phyloP scores from a whole-genome alignment of 2,797 vertebrate species.

The Syndactyla subalaris region DNA sequence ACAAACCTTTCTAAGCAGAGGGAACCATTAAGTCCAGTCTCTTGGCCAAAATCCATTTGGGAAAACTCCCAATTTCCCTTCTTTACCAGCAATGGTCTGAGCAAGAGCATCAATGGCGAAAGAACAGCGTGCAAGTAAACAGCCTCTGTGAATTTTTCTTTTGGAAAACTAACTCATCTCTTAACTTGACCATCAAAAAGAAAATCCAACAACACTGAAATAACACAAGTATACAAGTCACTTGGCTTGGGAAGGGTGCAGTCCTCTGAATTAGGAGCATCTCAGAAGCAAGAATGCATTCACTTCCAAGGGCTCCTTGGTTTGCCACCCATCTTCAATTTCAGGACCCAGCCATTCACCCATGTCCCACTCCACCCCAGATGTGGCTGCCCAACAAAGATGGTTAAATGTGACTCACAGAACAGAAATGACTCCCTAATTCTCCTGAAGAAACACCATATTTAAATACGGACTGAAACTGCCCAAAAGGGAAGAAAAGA shows the following conservation, averaged over 20 bases:
- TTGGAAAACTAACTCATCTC: neutral
- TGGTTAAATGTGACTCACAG: neutral
- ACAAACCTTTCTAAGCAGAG: neutral
- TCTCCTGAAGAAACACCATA: neutral
- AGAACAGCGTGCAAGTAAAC: fast-evolving
- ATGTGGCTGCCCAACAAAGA: neutral
- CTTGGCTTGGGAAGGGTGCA: neutral
- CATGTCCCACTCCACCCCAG: neutral
- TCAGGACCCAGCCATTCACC: neutral
- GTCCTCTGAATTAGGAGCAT: neutral
- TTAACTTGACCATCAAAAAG: neutral
- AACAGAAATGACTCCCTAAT: neutral
- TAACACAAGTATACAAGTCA: fast-evolving
- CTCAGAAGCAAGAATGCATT: neutral
- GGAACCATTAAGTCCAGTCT: neutral
- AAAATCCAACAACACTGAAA: neutral
- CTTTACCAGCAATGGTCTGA: neutral
- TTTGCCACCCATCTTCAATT: neutral
- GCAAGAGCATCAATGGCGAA: neutral
- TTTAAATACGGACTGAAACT: neutral
- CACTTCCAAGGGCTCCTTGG: neutral
- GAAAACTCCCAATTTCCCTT: neutral
- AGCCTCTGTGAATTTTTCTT: neutral
- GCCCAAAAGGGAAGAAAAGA: neutral
- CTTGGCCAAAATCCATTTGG: neutral